Evolutionary conservation across 2,113 vertebrate species (phyloP).

Genomic region (Saguinus midas): DNA sequence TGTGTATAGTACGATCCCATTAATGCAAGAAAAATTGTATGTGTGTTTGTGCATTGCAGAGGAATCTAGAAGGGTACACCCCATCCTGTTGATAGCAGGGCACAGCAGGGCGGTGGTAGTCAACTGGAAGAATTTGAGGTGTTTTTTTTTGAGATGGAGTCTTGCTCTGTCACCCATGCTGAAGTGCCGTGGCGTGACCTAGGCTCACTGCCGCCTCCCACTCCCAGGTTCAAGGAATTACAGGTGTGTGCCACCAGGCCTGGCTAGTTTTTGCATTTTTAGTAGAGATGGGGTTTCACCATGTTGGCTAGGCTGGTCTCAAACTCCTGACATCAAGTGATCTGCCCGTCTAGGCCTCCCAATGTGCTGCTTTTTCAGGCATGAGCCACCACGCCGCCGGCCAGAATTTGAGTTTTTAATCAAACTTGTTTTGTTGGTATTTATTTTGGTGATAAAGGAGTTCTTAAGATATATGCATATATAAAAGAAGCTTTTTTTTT

Average conservation of each 20-base stretch:
- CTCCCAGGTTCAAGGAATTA: too few species aligned
- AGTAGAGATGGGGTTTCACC: too few species aligned
- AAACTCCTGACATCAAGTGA: too few species aligned
- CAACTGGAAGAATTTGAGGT: background rate
- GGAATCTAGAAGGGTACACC: background rate
- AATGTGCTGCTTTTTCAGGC: too few species aligned
- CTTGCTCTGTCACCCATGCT: too few species aligned
- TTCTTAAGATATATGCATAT: background rate
- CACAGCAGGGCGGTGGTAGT: background rate
- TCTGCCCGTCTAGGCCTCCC: too few species aligned
- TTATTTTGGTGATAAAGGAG: constrained; percentile 45
- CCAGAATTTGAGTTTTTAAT: constrained; percentile 22
- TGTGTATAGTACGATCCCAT: background rate
- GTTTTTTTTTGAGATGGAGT: background rate
- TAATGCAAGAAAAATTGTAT: background rate
- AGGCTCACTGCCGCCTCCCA: too few species aligned
- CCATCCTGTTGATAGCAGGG: background rate
- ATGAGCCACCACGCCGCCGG: too few species aligned
- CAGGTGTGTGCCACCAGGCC: too few species aligned
- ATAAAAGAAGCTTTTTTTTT: background rate
- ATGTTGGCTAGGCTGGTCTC: too few species aligned
- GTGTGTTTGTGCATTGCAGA: background rate
- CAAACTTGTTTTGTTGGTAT: background rate
- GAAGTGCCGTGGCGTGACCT: too few species aligned
- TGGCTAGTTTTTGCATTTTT: too few species aligned